These are phyloP conservation scores for Halcyon smyrnensis DNA, from an alignment of 2,797 vertebrate genomes.

Conservation along the genomic window DNA sequence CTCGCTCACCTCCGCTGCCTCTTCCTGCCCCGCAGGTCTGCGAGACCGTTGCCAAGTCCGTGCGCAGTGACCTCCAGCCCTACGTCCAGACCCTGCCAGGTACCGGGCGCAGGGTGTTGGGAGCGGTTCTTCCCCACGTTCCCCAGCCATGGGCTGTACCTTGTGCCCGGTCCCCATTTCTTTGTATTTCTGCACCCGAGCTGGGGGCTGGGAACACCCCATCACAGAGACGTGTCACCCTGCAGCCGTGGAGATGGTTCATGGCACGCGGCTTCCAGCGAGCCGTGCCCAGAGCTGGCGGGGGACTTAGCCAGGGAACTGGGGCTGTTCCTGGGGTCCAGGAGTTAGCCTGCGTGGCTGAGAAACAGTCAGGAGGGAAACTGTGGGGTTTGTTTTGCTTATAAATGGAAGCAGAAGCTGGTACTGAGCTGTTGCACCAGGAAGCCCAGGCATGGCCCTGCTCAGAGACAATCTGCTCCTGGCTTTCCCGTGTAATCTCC, in stretches of 20 bases:
- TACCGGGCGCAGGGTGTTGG: not conserved
- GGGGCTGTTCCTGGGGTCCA: rapidly evolving
- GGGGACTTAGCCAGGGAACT: too few species aligned
- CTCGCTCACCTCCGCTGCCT: not conserved
- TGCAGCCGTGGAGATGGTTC: rapidly evolving
- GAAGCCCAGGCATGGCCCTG: rapidly evolving
- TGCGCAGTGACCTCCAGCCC: constrained; percentile 26
- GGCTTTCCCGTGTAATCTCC: not conserved
- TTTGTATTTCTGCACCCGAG: not conserved
- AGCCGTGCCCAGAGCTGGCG: rapidly evolving
- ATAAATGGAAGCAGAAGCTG: not conserved
- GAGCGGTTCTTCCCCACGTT: rapidly evolving
- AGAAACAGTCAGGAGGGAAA: not conserved
- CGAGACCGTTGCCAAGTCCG: not conserved
- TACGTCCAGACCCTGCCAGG: constrained; percentile 76
- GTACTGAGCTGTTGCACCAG: too few species aligned
- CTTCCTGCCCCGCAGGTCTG: constrained; percentile 65
- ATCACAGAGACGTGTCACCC: not conserved
- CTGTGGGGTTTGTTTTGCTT: not conserved
- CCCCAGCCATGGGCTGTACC: rapidly evolving
- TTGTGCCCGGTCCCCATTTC: not conserved
- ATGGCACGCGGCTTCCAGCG: rapidly evolving
- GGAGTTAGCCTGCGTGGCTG: not conserved
- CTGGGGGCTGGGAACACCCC: not conserved
- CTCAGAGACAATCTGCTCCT: not conserved